Conservation (phyloP, 2,113 vertebrate genomes). For the Speoplatyrhinus poulsoni region DNA sequence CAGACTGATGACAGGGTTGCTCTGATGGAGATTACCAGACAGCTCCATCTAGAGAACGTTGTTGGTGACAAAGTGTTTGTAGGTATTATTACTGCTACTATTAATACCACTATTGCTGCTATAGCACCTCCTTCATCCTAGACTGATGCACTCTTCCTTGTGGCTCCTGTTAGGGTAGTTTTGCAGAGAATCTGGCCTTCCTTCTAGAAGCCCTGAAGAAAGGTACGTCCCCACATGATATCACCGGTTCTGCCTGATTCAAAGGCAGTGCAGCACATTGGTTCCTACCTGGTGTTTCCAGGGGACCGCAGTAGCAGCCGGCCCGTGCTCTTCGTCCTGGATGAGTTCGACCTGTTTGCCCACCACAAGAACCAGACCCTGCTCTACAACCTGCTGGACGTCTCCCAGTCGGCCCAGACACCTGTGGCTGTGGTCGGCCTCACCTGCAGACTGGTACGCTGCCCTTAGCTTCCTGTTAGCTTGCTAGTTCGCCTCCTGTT, state of each 20-base stretch:
- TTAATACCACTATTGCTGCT: background rate
- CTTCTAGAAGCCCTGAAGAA: conserved; percentile 91
- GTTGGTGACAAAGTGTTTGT: conserved; percentile 98
- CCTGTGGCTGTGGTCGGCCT: conserved; percentile 91
- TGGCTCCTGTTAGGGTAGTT: conserved; percentile 84
- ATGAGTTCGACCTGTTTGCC: conserved; percentile 96
- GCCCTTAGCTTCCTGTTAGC: background rate
- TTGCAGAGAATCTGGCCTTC: conserved; percentile 94
- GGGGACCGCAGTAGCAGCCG: conserved; percentile 87
- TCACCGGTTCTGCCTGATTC: background rate
- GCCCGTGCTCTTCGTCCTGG: conserved; percentile 89
- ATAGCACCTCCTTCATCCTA: background rate
- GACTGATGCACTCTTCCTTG: background rate
- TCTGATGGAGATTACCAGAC: conserved; percentile 93
- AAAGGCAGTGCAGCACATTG: background rate
- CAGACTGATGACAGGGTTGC: conserved; percentile 92
- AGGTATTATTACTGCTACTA: conserved; percentile 60
- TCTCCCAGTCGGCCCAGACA: conserved; percentile 94
- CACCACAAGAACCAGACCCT: conserved; percentile 97
- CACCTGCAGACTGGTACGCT: conserved; percentile 90
- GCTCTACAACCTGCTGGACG: conserved; percentile 95
- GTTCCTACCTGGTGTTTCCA: conserved; percentile 42
- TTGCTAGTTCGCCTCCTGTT: background rate
- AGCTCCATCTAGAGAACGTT: conserved; percentile 92
- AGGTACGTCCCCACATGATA: conserved; percentile 72